phyloP scores from a whole-genome alignment of 2,113 vertebrate genomes.

The Forbesichthys papilliferus region DNA sequence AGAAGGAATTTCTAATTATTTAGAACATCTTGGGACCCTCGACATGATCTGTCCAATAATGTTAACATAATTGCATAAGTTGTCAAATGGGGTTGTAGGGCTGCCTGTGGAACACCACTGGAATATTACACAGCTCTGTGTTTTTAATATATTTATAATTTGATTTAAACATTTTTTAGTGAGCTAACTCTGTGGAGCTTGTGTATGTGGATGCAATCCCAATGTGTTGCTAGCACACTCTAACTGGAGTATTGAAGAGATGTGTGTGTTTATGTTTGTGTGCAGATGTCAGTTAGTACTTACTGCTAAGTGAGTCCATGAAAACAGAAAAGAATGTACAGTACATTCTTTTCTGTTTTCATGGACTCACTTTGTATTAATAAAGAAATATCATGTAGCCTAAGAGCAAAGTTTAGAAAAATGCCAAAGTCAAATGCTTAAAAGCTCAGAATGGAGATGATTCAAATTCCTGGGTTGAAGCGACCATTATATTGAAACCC shows the following conservation, averaged over 20 bases:
- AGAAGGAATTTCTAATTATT: slow-evolving; percentile 82
- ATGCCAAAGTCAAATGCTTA: slow-evolving; percentile 61
- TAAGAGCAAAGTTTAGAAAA: slow-evolving; percentile 46
- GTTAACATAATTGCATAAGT: slow-evolving; percentile 83
- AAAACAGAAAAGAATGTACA: neutral
- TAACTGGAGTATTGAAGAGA: neutral
- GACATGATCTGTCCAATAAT: slow-evolving; percentile 81
- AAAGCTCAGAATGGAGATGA: slow-evolving; percentile 36
- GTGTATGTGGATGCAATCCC: slow-evolving; percentile 21
- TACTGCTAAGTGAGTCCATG: no score
- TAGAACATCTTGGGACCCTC: slow-evolving; percentile 81
- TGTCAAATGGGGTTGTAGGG: slow-evolving; percentile 70
- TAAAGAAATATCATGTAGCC: slow-evolving; percentile 25
- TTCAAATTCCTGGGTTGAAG: slow-evolving; percentile 61
- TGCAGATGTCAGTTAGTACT: no score
- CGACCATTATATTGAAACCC: slow-evolving; percentile 64
- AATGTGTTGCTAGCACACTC: slow-evolving; percentile 3
- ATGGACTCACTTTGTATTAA: neutral
- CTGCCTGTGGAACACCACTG: slow-evolving; percentile 48
- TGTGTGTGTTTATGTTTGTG: neutral
- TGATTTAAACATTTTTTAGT: slow-evolving; percentile 13
- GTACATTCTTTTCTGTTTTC: neutral
- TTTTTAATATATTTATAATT: neutral
- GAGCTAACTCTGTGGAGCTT: slow-evolving; percentile 34
- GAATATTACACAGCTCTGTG: slow-evolving; percentile 58